phyloP scores from a whole-genome alignment of 30 jellyfish, hydroid and myxozoan genomes.

The Hydra vulgaris region DNA sequence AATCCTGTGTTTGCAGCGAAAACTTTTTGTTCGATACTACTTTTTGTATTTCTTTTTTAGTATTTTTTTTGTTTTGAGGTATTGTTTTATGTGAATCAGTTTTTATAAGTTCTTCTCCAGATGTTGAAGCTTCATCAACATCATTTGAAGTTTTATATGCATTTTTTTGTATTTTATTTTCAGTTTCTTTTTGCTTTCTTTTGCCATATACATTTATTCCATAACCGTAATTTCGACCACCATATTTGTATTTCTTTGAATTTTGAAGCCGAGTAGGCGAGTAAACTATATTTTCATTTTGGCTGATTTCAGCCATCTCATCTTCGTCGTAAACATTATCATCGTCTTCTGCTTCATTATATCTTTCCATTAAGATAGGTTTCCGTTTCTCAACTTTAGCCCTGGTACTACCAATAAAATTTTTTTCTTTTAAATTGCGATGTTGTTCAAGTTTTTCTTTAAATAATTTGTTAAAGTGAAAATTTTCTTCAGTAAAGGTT shows the following conservation, averaged over 20 bases:
- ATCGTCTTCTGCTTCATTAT: neutral
- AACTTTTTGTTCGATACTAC: too few relatives aligned
- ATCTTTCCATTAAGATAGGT: neutral
- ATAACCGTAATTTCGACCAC: neutral
- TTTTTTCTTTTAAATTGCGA: neutral
- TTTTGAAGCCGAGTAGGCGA: neutral
- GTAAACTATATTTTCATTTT: neutral
- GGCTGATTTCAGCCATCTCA: neutral
- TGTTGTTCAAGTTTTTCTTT: neutral
- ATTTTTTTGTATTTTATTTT: too few relatives aligned
- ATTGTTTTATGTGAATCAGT: neutral
- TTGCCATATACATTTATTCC: neutral
- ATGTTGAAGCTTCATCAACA: neutral
- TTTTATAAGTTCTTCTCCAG: neutral
- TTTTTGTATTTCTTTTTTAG: too few relatives aligned
- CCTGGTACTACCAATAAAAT: neutral
- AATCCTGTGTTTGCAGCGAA: too few relatives aligned
- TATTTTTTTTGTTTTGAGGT: neutral
- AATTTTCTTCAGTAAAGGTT: constrained; percentile 1
- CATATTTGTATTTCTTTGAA: neutral
- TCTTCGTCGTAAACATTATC: constrained; percentile 6
- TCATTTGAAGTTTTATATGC: neutral
- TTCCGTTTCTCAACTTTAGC: neutral
- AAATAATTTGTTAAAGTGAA: neutral
- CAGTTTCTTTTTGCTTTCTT: neutral